These are phyloP conservation scores for Cinclus mexicanus DNA, from an alignment of 2,113 vertebrate species.

Conservation along the genomic window DNA sequence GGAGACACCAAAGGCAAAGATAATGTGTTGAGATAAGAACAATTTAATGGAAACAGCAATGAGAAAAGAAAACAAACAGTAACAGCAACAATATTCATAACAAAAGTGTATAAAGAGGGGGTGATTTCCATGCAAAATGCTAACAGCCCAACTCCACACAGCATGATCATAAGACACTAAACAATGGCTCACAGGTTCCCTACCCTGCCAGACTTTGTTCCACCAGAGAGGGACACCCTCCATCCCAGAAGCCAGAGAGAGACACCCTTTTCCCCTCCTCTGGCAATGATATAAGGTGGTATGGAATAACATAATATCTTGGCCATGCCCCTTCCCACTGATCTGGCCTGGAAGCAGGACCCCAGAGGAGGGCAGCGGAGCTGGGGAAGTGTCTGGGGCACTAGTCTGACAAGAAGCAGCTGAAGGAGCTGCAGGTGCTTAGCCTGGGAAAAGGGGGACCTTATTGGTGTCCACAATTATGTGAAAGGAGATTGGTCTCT, in stretches of 20 bases:
- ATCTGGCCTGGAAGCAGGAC: not conserved
- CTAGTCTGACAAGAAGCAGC: not conserved
- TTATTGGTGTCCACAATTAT: not conserved
- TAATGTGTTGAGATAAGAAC: not conserved
- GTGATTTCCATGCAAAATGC: not conserved
- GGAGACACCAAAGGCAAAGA: not conserved
- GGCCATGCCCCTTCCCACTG: accelerated
- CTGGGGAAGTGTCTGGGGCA: not conserved
- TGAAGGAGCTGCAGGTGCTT: not conserved
- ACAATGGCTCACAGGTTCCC: not conserved
- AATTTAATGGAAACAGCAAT: not conserved
- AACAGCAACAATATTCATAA: not conserved
- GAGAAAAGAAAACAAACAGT: not conserved
- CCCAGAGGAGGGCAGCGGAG: not conserved
- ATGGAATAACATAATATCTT: not conserved
- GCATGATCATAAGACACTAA: accelerated
- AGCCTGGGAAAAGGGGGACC: not conserved
- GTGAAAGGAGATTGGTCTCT: not conserved
- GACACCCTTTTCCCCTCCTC: not conserved
- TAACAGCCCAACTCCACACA: not conserved
- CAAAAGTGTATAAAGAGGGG: not conserved
- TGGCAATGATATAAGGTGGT: not conserved
- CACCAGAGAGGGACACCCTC: not conserved
- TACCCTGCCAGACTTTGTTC: not conserved
- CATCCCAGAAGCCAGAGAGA: not conserved